phyloP scores from a whole-genome alignment of 2,797 vertebrate genomes.

The Diglossa cyanea region DNA sequence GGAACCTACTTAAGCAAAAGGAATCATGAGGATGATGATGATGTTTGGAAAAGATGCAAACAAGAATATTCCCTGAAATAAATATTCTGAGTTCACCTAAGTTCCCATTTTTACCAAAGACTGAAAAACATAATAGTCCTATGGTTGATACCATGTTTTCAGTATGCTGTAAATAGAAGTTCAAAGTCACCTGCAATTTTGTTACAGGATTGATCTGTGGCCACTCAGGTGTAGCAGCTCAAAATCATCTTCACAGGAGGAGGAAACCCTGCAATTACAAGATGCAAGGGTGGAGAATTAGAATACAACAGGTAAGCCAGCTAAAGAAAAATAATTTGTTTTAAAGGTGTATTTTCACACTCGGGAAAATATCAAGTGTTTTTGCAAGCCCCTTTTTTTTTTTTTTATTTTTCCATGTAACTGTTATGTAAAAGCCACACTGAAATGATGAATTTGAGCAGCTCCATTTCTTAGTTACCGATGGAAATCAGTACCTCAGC shows the following conservation, averaged over 20 bases:
- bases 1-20: conserved; percentile 4
- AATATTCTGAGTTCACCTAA: neutral
- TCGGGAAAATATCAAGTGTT: neutral
- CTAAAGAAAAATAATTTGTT: fast-evolving
- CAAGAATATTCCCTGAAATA: neutral
- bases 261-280: neutral
- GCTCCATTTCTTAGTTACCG: neutral
- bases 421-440: fast-evolving
- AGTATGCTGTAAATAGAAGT: neutral
- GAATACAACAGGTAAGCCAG: neutral
- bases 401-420: neutral
- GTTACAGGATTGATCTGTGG: neutral
- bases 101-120: neutral
- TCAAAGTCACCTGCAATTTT: neutral
- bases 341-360: neutral
- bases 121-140: neutral
- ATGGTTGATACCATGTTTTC: neutral
- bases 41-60: neutral
- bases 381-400: neutral
- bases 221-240: neutral
- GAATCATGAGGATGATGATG: neutral
- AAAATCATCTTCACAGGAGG: neutral
- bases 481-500: neutral
- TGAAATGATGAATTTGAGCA: neutral
- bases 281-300: fast-evolving